Evolutionary conservation across 2,113 vertebrate species (phyloP), one percentile per base, ranked within the genome.

Genomic region (Carassius gibelio): DNA sequence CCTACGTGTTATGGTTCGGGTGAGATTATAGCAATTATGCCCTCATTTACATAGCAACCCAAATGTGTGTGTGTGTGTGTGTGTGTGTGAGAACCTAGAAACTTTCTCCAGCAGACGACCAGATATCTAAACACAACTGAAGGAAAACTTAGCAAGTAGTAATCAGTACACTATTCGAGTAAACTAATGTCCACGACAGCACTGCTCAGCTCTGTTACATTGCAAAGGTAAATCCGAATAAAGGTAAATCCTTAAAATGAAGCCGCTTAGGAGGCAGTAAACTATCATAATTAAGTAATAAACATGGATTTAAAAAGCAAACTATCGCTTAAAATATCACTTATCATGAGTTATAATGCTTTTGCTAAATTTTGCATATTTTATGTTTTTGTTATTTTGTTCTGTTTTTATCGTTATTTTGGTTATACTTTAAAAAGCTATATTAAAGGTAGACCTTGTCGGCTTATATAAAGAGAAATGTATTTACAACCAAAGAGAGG

Each of bases 361-460:
- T 93, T 93, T 91, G 92, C 91, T 94, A 92, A 92, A 90, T 88
- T 93, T 94, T 94, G 93, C 92, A 92, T 94, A 93, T 93, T 92
- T 93, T 92, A 91, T 42, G 89, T 89, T 11, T 83, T 71, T 82
- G 5, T 88, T 90, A 88, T 84, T 86, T 89, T 77, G 83, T 91
- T 93, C 91, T 90, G 90, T 81, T 84, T 50, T 89, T 81, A 88
- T 93, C 74, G 30, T 79, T 2, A 57, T 90, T 93, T 92, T 92
- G 61, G 90, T 93, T 93, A 93, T 93, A 82, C 88, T 87, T 95
- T 92, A 91, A 94, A 94, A 95, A 95, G 92, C 90, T 93, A 91
- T 92, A 92, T 88, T 94, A 94, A 94, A 93, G 91, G 93, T 95
- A 92, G 92, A 93, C 91, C 92, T 93, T 95, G 92, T 94, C 92